Conservation (phyloP, 2,113 vertebrate genomes). For the Mormoops blainvillei region DNA sequence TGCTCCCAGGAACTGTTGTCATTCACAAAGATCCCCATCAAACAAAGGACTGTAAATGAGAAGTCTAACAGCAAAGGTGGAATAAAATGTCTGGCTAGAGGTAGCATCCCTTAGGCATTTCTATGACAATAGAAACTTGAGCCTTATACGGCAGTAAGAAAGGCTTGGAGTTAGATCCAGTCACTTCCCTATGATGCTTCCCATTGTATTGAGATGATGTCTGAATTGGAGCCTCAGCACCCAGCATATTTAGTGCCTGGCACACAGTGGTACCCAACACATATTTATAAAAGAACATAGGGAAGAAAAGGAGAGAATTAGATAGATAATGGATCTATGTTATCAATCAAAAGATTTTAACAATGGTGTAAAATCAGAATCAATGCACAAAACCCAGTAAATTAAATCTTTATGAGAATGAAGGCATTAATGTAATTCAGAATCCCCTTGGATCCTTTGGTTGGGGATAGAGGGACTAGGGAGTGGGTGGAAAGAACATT, state of each 20-base stretch:
- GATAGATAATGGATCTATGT: not conserved
- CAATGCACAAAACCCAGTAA: not conserved
- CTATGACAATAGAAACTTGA: not conserved
- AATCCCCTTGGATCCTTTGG: not conserved
- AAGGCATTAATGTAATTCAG: not conserved
- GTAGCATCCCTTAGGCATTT: not conserved
- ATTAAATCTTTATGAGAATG: constrained; percentile 31
- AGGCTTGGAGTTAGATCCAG: not conserved
- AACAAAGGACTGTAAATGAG: not conserved
- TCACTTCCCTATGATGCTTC: not conserved
- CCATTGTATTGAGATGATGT: not conserved
- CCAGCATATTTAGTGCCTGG: not conserved
- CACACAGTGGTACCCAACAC: not conserved
- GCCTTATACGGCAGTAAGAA: not conserved
- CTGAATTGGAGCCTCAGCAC: not conserved
- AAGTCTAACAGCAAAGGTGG: not conserved
- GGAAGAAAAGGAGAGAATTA: not conserved
- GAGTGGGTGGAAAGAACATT: not conserved
- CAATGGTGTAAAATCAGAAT: not conserved
- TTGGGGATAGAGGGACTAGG: not conserved
- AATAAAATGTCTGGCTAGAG: not conserved
- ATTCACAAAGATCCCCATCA: not conserved
- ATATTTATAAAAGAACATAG: not conserved
- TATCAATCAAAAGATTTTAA: constrained; percentile 17
- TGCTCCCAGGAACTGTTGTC: not conserved